phyloP scores from a whole-genome alignment of 2,797 vertebrate genomes.

The Luscinia megarhynchos region DNA sequence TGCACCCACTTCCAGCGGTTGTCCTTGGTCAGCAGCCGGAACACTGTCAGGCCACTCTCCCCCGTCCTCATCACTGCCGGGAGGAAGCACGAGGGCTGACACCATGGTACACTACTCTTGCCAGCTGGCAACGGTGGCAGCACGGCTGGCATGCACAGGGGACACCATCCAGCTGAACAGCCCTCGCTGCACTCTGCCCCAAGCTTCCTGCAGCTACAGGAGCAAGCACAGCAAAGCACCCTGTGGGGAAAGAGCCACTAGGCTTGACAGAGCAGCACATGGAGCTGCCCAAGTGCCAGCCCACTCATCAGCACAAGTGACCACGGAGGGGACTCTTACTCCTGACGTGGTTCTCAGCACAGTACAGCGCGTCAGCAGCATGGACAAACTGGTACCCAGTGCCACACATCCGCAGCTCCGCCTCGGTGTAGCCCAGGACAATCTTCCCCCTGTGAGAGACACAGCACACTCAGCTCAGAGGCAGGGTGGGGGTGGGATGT shows the following conservation, averaged over 20 bases:
- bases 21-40: constrained; percentile 87
- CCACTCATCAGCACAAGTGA: neutral
- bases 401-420: constrained; percentile 25
- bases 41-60: constrained; percentile 86
- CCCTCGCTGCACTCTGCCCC: neutral
- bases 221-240: neutral
- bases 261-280: accelerated
- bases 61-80: constrained; percentile 84
- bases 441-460: constrained; percentile 31
- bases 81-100: neutral
- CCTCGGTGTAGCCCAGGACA: constrained; percentile 50
- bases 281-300: neutral
- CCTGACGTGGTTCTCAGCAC: constrained; percentile 61
- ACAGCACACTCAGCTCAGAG: neutral
- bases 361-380: constrained; percentile 40
- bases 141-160: neutral
- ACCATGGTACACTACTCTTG: accelerated
- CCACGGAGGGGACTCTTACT: constrained; percentile 20
- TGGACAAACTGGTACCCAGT: constrained; percentile 63
- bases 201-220: neutral
- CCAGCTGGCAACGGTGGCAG: neutral
- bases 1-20: constrained; percentile 89
- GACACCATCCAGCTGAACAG: neutral
- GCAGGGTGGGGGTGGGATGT: accelerated
- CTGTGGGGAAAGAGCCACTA: neutral